These are phyloP conservation scores for Gymnothorax javanicus DNA, from an alignment of 2,797 vertebrate genomes.

Conservation along the genomic window DNA sequence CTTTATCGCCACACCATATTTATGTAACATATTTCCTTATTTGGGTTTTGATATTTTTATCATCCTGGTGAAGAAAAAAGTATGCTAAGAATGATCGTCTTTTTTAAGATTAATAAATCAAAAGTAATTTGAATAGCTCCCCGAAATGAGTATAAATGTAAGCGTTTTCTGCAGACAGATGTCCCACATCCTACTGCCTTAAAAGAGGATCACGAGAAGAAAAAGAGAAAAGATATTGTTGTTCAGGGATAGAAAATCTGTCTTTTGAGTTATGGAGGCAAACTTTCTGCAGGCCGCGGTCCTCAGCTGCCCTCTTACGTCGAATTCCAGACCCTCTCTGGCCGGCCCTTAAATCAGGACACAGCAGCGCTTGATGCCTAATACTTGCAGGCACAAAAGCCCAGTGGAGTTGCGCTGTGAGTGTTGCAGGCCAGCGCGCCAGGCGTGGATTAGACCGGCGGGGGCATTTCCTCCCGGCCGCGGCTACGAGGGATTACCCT, in stretches of 20 bases:
- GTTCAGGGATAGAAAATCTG: constrained; percentile 40
- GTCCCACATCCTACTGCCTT: not conserved
- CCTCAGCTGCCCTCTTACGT: constrained; percentile 30
- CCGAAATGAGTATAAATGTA: constrained; percentile 24
- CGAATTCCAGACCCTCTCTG: constrained; percentile 44
- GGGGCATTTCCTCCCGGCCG: constrained; percentile 67
- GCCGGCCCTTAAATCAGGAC: constrained; percentile 58
- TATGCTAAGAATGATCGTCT: too few relatives aligned
- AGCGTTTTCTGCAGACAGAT: not conserved
- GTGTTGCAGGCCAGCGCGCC: constrained; percentile 64
- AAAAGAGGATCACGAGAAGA: constrained; percentile 24
- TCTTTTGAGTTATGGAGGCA: constrained; percentile 44
- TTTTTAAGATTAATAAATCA: not conserved
- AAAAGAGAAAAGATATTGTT: constrained; percentile 33
- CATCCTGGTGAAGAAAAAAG: too few relatives aligned
- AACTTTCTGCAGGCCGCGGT: not conserved
- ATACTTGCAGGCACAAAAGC: constrained; percentile 72
- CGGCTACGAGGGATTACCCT: constrained; percentile 70
- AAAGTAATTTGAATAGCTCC: constrained; percentile 30
- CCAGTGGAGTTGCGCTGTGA: constrained; percentile 61
- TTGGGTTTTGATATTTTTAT: too few relatives aligned
- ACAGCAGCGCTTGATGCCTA: constrained; percentile 68
- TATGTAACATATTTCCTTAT: too few relatives aligned
- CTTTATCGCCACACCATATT: too few relatives aligned
- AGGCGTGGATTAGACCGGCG: constrained; percentile 70